Evolutionary conservation across 1,140 invertebrate species (phyloP).

Genomic region (Leptonema lineaticorne): DNA sequence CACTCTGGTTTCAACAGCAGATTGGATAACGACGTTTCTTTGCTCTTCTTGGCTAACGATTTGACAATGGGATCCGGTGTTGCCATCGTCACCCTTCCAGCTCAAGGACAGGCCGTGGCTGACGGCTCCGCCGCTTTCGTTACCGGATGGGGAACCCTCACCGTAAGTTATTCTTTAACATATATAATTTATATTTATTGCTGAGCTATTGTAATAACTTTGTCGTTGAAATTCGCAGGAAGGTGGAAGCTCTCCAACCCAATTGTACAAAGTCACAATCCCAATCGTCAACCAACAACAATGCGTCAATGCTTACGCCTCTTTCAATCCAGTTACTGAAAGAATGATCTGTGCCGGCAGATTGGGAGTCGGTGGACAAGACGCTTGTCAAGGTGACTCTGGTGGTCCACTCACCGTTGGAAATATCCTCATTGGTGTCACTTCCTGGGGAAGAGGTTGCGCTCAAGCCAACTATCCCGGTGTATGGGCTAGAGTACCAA

Average conservation of each 20-base stretch:
- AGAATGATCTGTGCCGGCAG: slow-evolving; percentile 72
- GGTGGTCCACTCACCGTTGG: slow-evolving; percentile 58
- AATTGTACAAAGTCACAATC: slow-evolving; percentile 48
- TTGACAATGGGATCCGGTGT: slow-evolving; percentile 11
- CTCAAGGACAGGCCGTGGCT: slow-evolving; percentile 38
- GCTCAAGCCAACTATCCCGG: slow-evolving; percentile 61
- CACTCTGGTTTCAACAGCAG: slow-evolving; percentile 24
- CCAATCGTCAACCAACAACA: slow-evolving; percentile 43
- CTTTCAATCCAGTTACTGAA: slow-evolving; percentile 52
- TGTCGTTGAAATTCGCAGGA: slow-evolving; percentile 17
- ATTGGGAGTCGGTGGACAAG: slow-evolving; percentile 46
- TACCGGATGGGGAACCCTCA: slow-evolving; percentile 50
- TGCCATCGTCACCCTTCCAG: slow-evolving; percentile 28
- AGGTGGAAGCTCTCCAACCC: slow-evolving; percentile 40
- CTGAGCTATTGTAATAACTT: too few relatives aligned
- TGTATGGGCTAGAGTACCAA: slow-evolving; percentile 62
- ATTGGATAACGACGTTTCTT: slow-evolving; percentile 31
- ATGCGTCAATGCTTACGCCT: slow-evolving; percentile 44
- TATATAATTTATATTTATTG: too few relatives aligned
- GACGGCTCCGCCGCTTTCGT: slow-evolving; percentile 42
- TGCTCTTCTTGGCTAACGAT: slow-evolving; percentile 11
- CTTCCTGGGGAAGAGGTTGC: slow-evolving; percentile 62
- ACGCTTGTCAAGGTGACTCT: slow-evolving; percentile 60
- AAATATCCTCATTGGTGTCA: slow-evolving; percentile 56
- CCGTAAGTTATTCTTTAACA: slow-evolving; percentile 17